Percentiles rank a stretch among this genome's conserved stretches.
Evolutionary conservation across 2,888 invertebrate species (phyloP).

Genomic region (Agonopterix alstromeriana): DNA sequence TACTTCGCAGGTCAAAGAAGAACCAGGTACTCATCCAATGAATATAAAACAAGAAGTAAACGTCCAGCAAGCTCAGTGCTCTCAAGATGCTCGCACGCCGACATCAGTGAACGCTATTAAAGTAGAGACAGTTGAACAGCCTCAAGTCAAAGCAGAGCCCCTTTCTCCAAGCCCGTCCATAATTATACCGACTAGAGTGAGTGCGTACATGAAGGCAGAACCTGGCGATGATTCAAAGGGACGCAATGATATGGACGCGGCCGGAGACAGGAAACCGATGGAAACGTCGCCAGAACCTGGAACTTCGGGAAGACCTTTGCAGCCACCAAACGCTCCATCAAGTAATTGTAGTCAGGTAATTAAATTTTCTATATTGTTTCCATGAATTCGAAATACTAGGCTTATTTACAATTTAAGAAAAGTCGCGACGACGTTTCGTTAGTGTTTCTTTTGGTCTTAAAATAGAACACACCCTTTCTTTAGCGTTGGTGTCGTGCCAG

Average conservation of each 20-base stretch:
- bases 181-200: constrained; percentile 3
- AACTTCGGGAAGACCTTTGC: constrained; percentile 33
- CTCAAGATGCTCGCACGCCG: constrained; percentile 13
- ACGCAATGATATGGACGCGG: constrained; percentile 32
- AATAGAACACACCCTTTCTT: too few species aligned
- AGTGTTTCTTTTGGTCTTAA: too few species aligned
- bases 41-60: constrained; percentile 41
- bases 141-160: constrained; percentile 43
- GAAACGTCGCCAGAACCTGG: constrained; percentile 56
- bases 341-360: constrained; percentile 28
- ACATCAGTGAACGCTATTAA: constrained; percentile 26
- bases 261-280: constrained; percentile 35
- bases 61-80: constrained; percentile 9
- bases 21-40: constrained; percentile 28
- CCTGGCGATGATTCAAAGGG: constrained; percentile 24
- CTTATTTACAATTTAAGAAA: too few species aligned
- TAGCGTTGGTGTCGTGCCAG: too few species aligned
- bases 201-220: constrained; percentile 5
- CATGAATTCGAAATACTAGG: too few species aligned
- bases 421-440: too few species aligned
- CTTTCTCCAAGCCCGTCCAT: constrained; percentile 14
- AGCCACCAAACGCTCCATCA: constrained; percentile 11
- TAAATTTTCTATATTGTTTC: background rate
- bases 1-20: constrained; percentile 43
- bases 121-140: constrained; percentile 28